Base-by-base conservation (phyloP, 2,797 vertebrate genomes). In the Ptychadena robeensis region DNA sequence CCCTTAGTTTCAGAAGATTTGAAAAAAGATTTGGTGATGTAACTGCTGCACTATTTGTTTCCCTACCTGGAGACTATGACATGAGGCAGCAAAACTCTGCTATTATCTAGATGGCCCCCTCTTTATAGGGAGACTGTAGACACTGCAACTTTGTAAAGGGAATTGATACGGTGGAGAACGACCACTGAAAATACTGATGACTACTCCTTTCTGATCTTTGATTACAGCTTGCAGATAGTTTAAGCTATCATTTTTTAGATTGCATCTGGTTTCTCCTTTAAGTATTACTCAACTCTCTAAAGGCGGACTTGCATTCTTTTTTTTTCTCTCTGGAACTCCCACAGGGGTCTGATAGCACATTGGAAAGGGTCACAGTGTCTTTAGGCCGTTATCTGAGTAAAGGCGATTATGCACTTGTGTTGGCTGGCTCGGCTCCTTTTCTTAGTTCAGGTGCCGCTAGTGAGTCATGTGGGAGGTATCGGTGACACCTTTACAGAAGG, bases 401-500 rank as follows among this genome's bases (percentile, higher is more conserved):
- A 25, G 61, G 35, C 18, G 22, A 63, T 83, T 31, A 40, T 14
- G 28, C 15, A 22, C 12, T 48, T 80, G 70, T 74, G 70, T 73
- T 67, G 63, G 76, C 76, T 73, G 61, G 27, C 6, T 34, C 57
- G 31, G 5, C 25, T 32, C 6, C 18, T 44, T 64, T 73, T 79
- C 30, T 67, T 70, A 18, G 31, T n/a, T 80, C 48, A 31, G 77
- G 71, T 83, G 61, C 82, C 75, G 37, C 12, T 12, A 31, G 38
- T 61, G 59, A 80, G 77, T 34, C 65, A 57, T 35, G 2, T n/a
- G 78, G 78, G 82, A 80, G 37, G 28, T 75, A 80, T 80, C 57
- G 1, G 31, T 84, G 73, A 80, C 77, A 48, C 64, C 18, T 37
- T 32, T 38, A 30, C 44, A 74, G 82, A 84, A 84, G 77, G 77